Base-by-base conservation (phyloP, 2,797 vertebrate species). In the Erpetoichthys calabaricus region DNA sequence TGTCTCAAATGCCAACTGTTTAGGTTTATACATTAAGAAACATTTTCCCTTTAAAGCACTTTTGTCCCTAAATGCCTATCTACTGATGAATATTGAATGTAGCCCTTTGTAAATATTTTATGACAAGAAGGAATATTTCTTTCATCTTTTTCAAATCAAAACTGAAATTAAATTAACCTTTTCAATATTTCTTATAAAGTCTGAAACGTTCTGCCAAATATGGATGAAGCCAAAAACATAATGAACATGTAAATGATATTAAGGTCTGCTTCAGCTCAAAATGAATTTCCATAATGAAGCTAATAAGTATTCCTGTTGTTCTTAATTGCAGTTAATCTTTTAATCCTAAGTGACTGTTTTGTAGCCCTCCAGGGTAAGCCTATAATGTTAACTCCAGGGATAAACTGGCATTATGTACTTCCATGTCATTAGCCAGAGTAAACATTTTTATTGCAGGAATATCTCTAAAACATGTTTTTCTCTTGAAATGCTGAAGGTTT, bases 71-170 rank as follows among this genome's bases (percentile, higher is more conserved):
- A 25, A 25, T 25, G 25, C 25, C 25, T 25, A 25, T 25, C 25
- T 25, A 25, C 25, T 25, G 45, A 62, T 70, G 59, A 63, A 66
- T 66, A 64, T 62, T 68, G 60, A 49, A 63, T 65, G 56, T 53
- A 52, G 61, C 64, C 53, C 61, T 46, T n/a, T 63, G 51, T 66
- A n/a, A 62, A 68, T 66, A 60, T 60, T 65, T 62, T 63, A 63
- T 59, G 25, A 25, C 25, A 25, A 25, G 25, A 25, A 25, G 25
- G 25, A 25, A 25, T 25, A 25, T 25, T 25, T 25, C 25, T 25
- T 25, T 25, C 25, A 25, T 25, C 25, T 25, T 25, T 25, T 25
- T 25, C 25, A 25, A 25, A 25, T 25, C 25, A 25, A 25, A 25
- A 25, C 2, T 25, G 25, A 25, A 25, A 25, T 25, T 25, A 25